Evolutionary conservation across 2,888 invertebrate species (phyloP), one percentile per base, ranked within the genome.

Genomic region (Opisthograptis luteolata): DNA sequence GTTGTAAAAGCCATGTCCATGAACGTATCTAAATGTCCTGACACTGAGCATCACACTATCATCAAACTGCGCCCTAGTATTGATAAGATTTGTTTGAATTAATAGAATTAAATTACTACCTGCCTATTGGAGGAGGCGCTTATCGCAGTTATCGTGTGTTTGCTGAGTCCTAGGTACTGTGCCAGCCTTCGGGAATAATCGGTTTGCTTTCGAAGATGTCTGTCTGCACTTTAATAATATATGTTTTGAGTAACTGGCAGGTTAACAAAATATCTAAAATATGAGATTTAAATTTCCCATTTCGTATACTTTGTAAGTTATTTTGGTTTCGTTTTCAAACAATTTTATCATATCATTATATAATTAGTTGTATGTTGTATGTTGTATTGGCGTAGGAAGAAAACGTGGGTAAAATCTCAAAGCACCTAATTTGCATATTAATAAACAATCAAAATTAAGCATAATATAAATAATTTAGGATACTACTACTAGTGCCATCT

Each of bases 61-160:
- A 62, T 62, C 59, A 53, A 57, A 74, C 69, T 74, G 70, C 66
- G 65, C 68, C 55, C 62, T 64, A 56, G 56, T 66, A 71, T 74
- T 80, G 88, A 88, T 87, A 87, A 86, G 73, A 76, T 79, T 73
- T 74, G 69, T 80, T 79, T 75, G 74, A 75, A 80, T 76, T 71
- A 75, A 76, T 75, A 69, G 70, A 70, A 74, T 68, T 69, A 67
- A 70, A 79, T 71, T 65, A 68, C 61, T 65, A 68, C 61, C 65
- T 51, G 41, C 43, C 22, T 49, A 55, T 40, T 50, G 35, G 40
- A 55, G 51, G 59, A 68, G 76, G 61, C 61, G 66, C 84, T 88
- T 89, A 88, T 88, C 88, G 68, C 60, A 78, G 62, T 86, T 87
- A 88, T 89, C 87, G 73, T 69, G 57, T 81, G 76, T 85, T 85